Base-by-base conservation (phyloP, 2,888 invertebrate genomes). In the Bombylius discolor region DNA sequence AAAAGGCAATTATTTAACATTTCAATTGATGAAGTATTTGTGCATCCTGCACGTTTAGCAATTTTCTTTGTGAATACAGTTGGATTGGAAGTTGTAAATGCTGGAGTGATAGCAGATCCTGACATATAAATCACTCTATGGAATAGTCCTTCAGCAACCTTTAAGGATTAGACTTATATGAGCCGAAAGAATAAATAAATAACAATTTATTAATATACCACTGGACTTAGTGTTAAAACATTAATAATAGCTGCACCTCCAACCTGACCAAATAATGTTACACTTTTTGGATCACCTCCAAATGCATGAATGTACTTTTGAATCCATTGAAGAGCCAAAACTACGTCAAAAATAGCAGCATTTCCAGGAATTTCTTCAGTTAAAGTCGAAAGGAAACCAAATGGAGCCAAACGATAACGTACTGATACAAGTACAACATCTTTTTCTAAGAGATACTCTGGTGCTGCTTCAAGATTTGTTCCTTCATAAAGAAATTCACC, bases 231-330 rank as follows among this genome's bases (percentile, higher is more conserved):
- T 4, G 74, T 68, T 48, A 78, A 67, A 5, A 77, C 69, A 42
- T 76, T 74, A 4, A 77, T 76, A 1, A 79, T 69, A 0, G 73
- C 74, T 0, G 72, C 73, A 13, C 79, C 79, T 4, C 78, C 77
- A 57, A 78, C 77, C 62, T 80, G 78, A 2, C 79, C 80, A 56
- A 78, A 75, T 12, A 79, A 67, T 0, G 79, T 80, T 1, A 80
- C 74, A 5, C 67, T 64, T 11, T 64, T 60, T 1, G 76, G 71
- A 65, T 79, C 76, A 4, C 80, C 80, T 45, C 79, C 78, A 58
- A 80, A 80, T 14, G 64, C 59, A 5, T 61, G 59, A 39, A 79
- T 78, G 63, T 79, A 68, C 34, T 74, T 65, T 51, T 76, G 72
- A 5, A 78, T 71, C 79, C 79, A 80, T 60, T 75, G 60, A n/a